phyloP scores from a whole-genome alignment of 2,797 vertebrate genomes.

The Sandelia bainsii region DNA sequence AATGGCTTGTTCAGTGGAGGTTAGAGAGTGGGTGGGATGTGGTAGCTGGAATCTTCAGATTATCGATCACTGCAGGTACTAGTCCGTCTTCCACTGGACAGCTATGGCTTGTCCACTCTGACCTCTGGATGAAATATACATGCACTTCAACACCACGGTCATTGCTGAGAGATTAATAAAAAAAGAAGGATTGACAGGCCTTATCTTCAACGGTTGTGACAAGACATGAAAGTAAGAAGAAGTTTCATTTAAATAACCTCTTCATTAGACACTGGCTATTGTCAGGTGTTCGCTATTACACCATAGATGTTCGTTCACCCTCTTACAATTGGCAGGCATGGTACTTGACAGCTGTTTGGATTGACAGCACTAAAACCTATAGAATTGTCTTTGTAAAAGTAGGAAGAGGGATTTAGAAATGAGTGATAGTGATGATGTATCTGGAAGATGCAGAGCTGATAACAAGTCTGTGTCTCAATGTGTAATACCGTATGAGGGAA shows the following conservation, averaged over 20 bases:
- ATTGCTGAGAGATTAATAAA: conserved; percentile 65
- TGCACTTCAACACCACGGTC: conserved; percentile 31
- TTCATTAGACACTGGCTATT: conserved; percentile 33
- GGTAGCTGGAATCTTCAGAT: conserved; percentile 26
- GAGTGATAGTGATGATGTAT: conserved; percentile 38
- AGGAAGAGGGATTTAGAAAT: conserved; percentile 48
- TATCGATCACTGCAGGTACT: conserved; percentile 52
- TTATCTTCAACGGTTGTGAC: conserved; percentile 42
- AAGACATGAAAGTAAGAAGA: conserved; percentile 51
- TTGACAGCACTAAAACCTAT: conserved; percentile 44
- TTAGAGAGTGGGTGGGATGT: conserved; percentile 15
- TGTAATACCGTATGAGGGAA: background rate
- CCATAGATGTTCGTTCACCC: conserved; percentile 35
- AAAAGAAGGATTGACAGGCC: conserved; percentile 43
- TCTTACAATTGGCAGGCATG: conserved; percentile 67
- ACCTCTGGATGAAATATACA: conserved; percentile 71
- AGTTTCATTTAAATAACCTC: conserved; percentile 43
- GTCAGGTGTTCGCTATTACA: conserved; percentile 20
- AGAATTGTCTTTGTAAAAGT: conserved; percentile 54
- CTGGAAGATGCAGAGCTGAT: conserved; percentile 37
- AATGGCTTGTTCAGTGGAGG: conserved; percentile 20
- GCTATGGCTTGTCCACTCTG: conserved; percentile 61
- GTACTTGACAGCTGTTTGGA: conserved; percentile 28
- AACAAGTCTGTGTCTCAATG: conserved; percentile 31
- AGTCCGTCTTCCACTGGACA: conserved; percentile 57